Evolutionary conservation across 1,140 invertebrate species (phyloP).

Genomic region (Pseudobourletiella spinata): DNA sequence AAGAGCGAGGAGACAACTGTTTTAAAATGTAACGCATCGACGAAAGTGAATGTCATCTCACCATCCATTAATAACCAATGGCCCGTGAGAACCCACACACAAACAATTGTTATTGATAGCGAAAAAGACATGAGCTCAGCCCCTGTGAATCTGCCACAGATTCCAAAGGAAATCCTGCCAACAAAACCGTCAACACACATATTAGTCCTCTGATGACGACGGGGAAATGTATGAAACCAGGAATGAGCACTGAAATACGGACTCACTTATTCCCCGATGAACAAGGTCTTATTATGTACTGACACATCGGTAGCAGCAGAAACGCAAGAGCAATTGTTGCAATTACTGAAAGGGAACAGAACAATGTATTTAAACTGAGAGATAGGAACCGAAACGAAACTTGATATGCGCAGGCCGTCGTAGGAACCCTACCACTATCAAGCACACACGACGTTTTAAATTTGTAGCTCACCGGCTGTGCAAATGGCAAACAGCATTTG

Average conservation of each 20-base stretch:
- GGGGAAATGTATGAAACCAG: not conserved
- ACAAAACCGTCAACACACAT: not conserved
- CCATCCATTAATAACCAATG: constrained; percentile 98
- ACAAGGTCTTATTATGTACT: constrained; percentile 84
- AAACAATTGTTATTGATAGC: constrained; percentile 84
- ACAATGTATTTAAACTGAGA: too few species aligned
- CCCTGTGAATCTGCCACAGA: constrained; percentile 81
- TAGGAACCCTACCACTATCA: not conserved
- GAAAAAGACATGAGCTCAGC: constrained; percentile 89
- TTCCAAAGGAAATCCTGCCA: constrained; percentile 73
- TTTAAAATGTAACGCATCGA: too few species aligned
- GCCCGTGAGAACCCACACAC: constrained; percentile 91
- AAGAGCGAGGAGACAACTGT: too few species aligned
- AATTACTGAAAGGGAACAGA: constrained; percentile 64
- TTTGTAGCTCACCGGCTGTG: constrained; percentile 71
- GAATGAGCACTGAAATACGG: not conserved
- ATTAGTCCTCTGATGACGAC: not conserved
- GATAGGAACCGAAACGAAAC: too few species aligned
- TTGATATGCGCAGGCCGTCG: too few species aligned
- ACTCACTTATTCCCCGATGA: constrained; percentile 64
- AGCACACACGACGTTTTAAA: not conserved
- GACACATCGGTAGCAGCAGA: constrained; percentile 90
- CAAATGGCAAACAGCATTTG: constrained; percentile 95
- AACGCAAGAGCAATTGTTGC: constrained; percentile 93
- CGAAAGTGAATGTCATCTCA: constrained; percentile 39